Conservation (phyloP, 2,797 vertebrate species). For the Hemibagrus guttatus region DNA sequence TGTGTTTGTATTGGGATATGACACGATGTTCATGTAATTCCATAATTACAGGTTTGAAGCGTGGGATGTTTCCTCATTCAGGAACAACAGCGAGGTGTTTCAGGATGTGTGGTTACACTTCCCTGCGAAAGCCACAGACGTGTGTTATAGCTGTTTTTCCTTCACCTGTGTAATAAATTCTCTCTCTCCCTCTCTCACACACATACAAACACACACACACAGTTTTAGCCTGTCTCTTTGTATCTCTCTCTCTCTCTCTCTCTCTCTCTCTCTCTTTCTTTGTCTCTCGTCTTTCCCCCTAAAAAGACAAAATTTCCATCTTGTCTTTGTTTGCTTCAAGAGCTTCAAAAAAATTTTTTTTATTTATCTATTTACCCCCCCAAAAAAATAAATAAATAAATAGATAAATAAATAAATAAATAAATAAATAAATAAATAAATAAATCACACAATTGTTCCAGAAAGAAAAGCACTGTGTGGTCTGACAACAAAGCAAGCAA, state of each 20-base stretch:
- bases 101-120: background rate
- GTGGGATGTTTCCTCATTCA: background rate
- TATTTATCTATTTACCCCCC: too few relatives aligned
- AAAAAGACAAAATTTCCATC: too few relatives aligned
- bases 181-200: background rate
- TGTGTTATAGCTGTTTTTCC: background rate
- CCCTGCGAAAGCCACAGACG: constrained; percentile 15
- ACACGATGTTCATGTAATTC: background rate
- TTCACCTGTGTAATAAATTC: background rate
- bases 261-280: background rate
- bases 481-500: constrained; percentile 8
- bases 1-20: background rate
- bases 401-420: too few relatives aligned
- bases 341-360: too few relatives aligned
- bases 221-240: background rate
- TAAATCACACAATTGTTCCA: constrained; percentile 7
- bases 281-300: background rate
- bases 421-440: too few relatives aligned
- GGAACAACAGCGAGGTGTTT: background rate
- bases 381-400: too few relatives aligned
- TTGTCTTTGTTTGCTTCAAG: too few relatives aligned
- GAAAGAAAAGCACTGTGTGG: constrained; percentile 2
- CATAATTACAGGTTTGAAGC: constrained; percentile 15
- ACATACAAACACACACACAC: too few relatives aligned
- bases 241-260: background rate